A percentile compares a stretch with the other conserved stretches of the same genome.
These are phyloP conservation scores for Drosophila tropicalis DNA, from an alignment of 1,140 invertebrate species.

Conservation along the genomic window DNA sequence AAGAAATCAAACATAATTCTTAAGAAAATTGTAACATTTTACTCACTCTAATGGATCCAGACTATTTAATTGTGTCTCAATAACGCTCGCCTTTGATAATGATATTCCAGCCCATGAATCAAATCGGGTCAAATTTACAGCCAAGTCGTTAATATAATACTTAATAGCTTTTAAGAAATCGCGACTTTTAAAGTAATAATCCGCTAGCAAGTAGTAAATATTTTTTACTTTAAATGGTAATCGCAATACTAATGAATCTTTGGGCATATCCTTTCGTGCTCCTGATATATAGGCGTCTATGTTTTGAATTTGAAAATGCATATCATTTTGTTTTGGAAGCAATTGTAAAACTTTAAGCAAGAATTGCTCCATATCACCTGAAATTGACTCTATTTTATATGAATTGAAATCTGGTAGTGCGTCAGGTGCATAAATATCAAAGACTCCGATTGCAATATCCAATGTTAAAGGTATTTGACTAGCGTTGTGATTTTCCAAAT, in stretches of 20 bases:
- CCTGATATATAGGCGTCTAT: slow-evolving; percentile 88
- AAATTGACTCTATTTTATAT: slow-evolving; percentile 88
- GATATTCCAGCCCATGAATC: slow-evolving; percentile 97
- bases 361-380: slow-evolving; percentile 90
- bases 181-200: slow-evolving; percentile 95
- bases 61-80: slow-evolving; percentile 91
- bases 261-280: slow-evolving; percentile 84
- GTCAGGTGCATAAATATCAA: slow-evolving; percentile 92
- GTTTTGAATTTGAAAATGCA: slow-evolving; percentile 85
- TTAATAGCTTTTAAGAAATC: slow-evolving; percentile 91
- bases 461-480: slow-evolving; percentile 90
- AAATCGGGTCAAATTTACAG: slow-evolving; percentile 89
- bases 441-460: slow-evolving; percentile 90
- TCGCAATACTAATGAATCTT: slow-evolving; percentile 61
- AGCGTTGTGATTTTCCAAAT: slow-evolving; percentile 92
- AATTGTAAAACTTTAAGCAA: slow-evolving; percentile 90
- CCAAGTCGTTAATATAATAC: slow-evolving; percentile 93
- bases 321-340: slow-evolving; percentile 88
- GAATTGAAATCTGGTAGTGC: slow-evolving; percentile 93
- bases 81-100: slow-evolving; percentile 90
- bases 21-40: not conserved
- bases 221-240: slow-evolving; percentile 86
- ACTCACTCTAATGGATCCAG: slow-evolving; percentile 29
- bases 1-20: too few relatives aligned
- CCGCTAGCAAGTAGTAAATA: slow-evolving; percentile 94